These are phyloP conservation scores for Scylla paramamosain DNA, from an alignment of 1,140 invertebrate species.

Conservation along the genomic window DNA sequence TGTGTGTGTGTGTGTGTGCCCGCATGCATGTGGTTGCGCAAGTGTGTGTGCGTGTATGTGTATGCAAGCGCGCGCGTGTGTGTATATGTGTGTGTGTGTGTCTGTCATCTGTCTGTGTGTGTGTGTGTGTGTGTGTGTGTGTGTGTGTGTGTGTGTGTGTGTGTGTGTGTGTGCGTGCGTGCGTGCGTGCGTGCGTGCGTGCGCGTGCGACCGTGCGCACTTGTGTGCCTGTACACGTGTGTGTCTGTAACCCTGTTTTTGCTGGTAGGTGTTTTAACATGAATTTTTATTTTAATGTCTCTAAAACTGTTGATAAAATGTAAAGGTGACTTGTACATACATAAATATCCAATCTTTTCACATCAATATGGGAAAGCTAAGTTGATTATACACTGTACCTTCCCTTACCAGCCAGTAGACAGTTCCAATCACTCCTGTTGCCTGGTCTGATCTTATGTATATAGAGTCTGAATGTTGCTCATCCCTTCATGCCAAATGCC, in stretches of 20 bases:
- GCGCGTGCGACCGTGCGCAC: too few relatives aligned
- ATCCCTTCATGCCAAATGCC: not conserved
- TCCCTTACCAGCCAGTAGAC: not conserved
- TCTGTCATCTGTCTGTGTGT: not conserved
- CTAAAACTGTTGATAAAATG: too few relatives aligned
- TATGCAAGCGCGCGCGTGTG: not conserved
- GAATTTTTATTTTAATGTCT: too few relatives aligned
- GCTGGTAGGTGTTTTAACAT: too few relatives aligned
- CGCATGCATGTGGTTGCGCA: not conserved
- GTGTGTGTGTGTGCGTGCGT: not conserved
- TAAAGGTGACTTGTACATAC: not conserved
- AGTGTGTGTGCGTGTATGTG: not conserved
- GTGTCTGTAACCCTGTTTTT: too few relatives aligned
- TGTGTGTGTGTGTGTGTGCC: not conserved
- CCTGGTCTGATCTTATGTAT: not conserved
- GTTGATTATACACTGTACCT: not conserved
- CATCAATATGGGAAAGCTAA: not conserved
- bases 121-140: too few relatives aligned
- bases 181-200: too few relatives aligned
- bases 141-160: not conserved
- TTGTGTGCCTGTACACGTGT: too few relatives aligned
- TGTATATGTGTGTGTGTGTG: not conserved
- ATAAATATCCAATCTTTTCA: not conserved
- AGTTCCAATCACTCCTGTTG: too few relatives aligned
- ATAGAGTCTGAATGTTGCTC: not conserved